Base-by-base conservation (phyloP, 2,113 vertebrate species). In the Hepsetus odoe region DNA sequence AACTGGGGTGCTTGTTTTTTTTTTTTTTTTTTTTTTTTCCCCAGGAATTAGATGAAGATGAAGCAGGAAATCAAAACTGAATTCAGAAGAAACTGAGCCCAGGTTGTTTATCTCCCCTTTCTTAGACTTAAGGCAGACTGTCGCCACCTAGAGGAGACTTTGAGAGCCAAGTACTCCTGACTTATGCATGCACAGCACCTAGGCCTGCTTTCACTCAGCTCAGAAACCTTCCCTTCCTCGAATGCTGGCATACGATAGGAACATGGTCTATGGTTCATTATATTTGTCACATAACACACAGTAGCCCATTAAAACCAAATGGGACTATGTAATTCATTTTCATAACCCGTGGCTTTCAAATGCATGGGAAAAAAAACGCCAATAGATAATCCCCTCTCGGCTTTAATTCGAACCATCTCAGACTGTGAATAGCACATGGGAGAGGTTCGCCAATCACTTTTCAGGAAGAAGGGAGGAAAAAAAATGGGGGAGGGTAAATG, bases 141-240 rank as follows among this genome's bases (percentile, higher is more conserved):
- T 82, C 87, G 87, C 93, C 92, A 91, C 91, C 93, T 93, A 90
- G 85, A 90, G 91, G 90, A 77, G 28, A 79, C 44, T 87, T 83
- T 67, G 80, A 88, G 68, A 86, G 86, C 73, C 84, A 74, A 67
- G 59, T 26, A 53, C 14, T 26, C 46, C 20, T 55, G 7, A 46
- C 13, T 8, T 18, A 28, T 35, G 59, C 68, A 62, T 81, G 79
- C 67, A 61, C 44, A 12, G 76, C 56, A 72, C 74, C 74, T 72
- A 58, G 75, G 72, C 53, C 66, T 87, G 73, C 55, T 68, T 35
- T 76, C 77, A 74, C 70, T 80, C 82, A 79, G 76, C 75, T 79
- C 1, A 32, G 75, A 80, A 40, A 74, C 24, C 72, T 28, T 16
- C 35, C 76, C 38, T 69, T 67, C 65, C 67, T 80, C 70, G 6